Evolutionary conservation across 2,113 vertebrate species (phyloP).

Genomic region (Prunella himalayana): DNA sequence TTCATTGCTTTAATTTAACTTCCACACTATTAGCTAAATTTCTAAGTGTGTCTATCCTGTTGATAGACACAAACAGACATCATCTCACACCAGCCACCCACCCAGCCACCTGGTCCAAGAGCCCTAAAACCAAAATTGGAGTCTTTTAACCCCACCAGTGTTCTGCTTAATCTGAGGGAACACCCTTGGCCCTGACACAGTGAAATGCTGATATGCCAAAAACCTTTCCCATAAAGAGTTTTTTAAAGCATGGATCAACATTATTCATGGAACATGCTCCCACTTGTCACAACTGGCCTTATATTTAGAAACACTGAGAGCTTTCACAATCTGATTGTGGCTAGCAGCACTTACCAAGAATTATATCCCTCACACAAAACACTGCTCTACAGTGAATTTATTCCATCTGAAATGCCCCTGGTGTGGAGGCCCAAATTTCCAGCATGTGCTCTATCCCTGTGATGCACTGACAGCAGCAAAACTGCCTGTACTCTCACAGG

Average conservation of each 20-base stretch:
- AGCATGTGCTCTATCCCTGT: background rate
- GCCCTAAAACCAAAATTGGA: background rate
- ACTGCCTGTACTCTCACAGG: fast-evolving
- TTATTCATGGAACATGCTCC: background rate
- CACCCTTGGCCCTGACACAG: background rate
- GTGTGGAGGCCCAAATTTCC: background rate
- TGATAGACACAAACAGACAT: background rate
- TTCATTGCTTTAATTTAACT: background rate
- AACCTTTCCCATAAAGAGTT: background rate
- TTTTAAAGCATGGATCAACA: background rate
- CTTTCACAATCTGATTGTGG: background rate
- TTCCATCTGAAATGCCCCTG: background rate
- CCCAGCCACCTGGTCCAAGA: background rate
- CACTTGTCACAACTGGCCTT: background rate
- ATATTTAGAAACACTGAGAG: background rate
- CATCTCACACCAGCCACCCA: background rate
- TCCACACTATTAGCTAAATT: background rate
- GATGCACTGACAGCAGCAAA: background rate
- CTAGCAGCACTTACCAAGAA: background rate
- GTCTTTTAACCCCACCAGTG: background rate
- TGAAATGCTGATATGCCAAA: background rate
- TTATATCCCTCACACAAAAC: background rate
- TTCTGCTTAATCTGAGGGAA: background rate
- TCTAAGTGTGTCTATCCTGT: background rate
- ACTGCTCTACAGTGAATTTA: background rate